These are phyloP conservation scores for Hypanus sabinus DNA, from an alignment of 2,113 vertebrate species.

Conservation along the genomic window DNA sequence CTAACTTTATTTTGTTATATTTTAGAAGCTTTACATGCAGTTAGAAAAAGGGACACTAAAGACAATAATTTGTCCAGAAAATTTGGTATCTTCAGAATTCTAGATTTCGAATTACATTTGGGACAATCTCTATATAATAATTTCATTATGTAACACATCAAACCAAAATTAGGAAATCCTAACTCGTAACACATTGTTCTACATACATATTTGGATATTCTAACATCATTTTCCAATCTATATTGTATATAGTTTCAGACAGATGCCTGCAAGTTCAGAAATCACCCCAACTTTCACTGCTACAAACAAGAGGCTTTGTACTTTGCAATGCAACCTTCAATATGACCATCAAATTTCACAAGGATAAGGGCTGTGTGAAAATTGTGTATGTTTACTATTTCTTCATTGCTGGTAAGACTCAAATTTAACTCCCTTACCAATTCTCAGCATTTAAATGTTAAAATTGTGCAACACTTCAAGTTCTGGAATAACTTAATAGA, in stretches of 20 bases:
- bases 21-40: constrained; percentile 28
- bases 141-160: background rate
- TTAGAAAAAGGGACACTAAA: background rate
- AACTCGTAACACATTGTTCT: background rate
- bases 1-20: constrained; percentile 12
- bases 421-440: background rate
- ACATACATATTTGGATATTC: background rate
- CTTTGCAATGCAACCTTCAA: background rate
- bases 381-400: background rate
- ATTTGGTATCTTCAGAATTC: background rate
- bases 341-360: background rate
- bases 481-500: background rate
- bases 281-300: background rate
- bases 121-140: background rate
- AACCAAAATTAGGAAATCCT: background rate
- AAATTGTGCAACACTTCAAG: background rate
- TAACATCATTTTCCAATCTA: background rate
- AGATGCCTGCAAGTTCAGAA: constrained; percentile 1
- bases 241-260: background rate
- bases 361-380: background rate
- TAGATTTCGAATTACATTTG: background rate
- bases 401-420: background rate
- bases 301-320: constrained; percentile 13
- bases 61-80: constrained; percentile 20
- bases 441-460: background rate